Evolutionary conservation across 2,797 vertebrate genomes (phyloP).

Genomic region (Columba guinea): DNA sequence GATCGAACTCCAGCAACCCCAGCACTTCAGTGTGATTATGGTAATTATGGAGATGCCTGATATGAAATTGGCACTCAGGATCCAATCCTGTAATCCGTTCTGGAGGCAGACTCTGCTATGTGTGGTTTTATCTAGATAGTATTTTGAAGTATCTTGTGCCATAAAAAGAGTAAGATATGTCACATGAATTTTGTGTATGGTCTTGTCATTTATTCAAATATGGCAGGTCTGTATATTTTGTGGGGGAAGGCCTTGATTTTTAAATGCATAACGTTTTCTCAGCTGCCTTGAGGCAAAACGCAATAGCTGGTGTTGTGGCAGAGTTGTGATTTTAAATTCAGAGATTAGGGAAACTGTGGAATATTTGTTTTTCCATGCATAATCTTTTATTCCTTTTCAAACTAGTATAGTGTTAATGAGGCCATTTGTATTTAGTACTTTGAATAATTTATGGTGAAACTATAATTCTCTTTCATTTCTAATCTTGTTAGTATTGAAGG

Average conservation of each 20-base stretch:
- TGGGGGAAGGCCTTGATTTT: background rate
- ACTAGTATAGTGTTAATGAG: slow-evolving; percentile 8
- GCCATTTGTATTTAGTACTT: slow-evolving; percentile 8
- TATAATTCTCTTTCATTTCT: slow-evolving; percentile 17
- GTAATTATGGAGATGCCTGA: background rate
- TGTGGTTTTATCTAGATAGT: background rate
- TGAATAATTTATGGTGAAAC: slow-evolving; percentile 22
- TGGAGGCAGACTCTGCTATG: background rate
- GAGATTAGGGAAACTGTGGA: background rate
- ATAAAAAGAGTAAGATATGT: background rate
- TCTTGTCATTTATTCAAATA: background rate
- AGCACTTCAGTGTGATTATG: background rate
- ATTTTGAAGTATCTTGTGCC: background rate
- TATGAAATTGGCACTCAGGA: background rate
- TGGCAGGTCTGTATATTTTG: background rate
- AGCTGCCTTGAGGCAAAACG: background rate
- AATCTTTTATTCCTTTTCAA: slow-evolving; percentile 5
- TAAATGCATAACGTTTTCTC: background rate
- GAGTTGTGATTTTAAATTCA: background rate
- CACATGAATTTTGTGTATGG: background rate
- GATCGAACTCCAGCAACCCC: background rate
- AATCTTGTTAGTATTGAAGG: background rate
- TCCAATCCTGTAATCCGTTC: background rate
- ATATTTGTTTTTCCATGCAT: background rate
- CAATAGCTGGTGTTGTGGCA: background rate